phyloP scores from a whole-genome alignment of 2,113 vertebrate genomes.

The Euleptes europaea region DNA sequence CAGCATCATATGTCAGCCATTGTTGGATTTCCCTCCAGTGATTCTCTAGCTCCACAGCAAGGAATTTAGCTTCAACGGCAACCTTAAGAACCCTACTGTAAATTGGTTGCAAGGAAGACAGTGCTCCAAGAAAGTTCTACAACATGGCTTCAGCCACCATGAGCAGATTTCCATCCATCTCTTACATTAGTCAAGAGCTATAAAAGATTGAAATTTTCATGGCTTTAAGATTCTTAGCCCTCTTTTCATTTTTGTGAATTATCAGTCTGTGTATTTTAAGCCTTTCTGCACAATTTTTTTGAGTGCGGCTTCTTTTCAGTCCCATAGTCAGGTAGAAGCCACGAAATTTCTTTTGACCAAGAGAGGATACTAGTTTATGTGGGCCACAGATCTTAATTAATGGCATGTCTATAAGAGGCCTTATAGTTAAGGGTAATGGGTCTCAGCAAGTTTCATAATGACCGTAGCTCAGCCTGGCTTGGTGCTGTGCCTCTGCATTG shows the following conservation, averaged over 20 bases:
- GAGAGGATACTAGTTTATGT: background rate
- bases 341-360: background rate
- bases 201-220: background rate
- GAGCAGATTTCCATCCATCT: background rate
- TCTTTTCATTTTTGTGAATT: fast-evolving
- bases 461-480: too few relatives aligned
- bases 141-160: background rate
- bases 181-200: background rate
- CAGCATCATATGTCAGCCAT: background rate
- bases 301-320: background rate
- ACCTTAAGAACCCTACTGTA: background rate
- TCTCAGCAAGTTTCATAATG: background rate
- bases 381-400: background rate
- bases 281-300: background rate
- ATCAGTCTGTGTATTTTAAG: background rate
- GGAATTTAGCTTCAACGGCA: background rate
- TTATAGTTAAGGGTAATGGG: background rate
- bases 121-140: background rate
- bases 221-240: background rate
- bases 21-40: background rate
- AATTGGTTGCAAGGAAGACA: background rate
- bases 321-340: background rate
- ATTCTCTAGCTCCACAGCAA: background rate
- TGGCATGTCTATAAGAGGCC: too few relatives aligned
- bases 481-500: background rate